Percentiles rank a stretch among this genome's conserved stretches.
Conservation (phyloP, 2,113 vertebrate species). For the Hymenochirus boettgeri region DNA sequence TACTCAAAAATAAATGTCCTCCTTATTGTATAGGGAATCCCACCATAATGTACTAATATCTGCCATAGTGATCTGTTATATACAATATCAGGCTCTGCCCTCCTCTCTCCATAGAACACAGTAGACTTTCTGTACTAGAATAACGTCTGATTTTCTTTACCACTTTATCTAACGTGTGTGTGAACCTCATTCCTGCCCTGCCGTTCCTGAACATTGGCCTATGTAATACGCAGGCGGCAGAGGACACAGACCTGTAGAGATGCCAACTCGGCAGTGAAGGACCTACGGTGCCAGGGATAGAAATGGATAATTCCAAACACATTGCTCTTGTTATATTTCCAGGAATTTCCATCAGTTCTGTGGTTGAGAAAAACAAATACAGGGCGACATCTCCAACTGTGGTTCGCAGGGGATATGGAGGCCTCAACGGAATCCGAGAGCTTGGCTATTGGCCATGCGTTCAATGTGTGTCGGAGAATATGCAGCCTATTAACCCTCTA, state of each 20-base stretch:
- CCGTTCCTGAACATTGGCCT: no score
- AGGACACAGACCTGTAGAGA: background rate
- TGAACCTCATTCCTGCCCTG: no score
- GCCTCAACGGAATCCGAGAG: constrained; percentile 55
- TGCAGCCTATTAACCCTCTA: constrained; percentile 30
- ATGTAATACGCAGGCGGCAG: no score
- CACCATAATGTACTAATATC: no score
- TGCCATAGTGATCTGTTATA: no score
- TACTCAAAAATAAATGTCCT: no score
- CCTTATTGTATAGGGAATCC: no score
- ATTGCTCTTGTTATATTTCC: constrained; percentile 42
- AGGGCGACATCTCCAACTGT: constrained; percentile 54
- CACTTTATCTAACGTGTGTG: no score
- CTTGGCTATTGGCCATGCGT: constrained; percentile 50
- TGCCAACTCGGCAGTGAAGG: background rate
- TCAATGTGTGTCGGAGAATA: constrained; percentile 10
- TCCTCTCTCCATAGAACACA: no score
- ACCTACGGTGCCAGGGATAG: constrained; percentile 47
- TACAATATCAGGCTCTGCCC: no score
- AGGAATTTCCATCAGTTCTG: constrained; percentile 62
- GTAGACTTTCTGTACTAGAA: no score
- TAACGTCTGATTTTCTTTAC: no score
- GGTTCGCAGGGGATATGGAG: constrained; percentile 55
- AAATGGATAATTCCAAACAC: constrained; percentile 46
- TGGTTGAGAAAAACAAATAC: constrained; percentile 64